Evolutionary conservation across 2,888 invertebrate genomes (phyloP), one percentile per base, ranked within the genome.

Genomic region (Ypsolopha sequella): DNA sequence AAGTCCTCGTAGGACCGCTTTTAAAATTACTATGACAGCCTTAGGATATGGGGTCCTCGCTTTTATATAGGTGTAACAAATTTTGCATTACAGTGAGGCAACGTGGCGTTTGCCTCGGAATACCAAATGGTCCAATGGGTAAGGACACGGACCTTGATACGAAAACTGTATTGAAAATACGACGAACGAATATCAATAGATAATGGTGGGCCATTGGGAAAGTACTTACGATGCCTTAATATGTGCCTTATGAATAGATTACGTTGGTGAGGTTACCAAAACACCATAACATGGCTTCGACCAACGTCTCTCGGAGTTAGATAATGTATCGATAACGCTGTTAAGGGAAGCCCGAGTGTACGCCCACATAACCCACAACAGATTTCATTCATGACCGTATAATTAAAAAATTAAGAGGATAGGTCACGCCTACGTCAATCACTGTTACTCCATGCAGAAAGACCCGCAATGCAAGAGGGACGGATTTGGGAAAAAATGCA

Each of bases 51-150:
- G 70, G 67, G 68, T 68, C 79, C 65, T 68, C 68, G 73, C 81
- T 85, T 86, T 80, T 86, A 86, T 86, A 85, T 78, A 81, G 82
- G 81, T 82, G 85, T 82, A 77, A 80, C 77, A 84, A 85, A 85
- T 85, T 86, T 84, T 82, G 81, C 82, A 85, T 85, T 66, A 68
- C 67, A 59, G 75, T 86, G 86, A 66, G 80, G 86, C 84, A 85
- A 85, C 63, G 71, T 60, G 54, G 76, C 60, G 73, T 73, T 71
- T 77, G 80, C 70, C 71, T 62, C 66, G 65, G 86, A 85, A 86
- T 86, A 86, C 85, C 71, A 82, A 86, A 86, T 85, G 71, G 71
- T 78, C 54, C 76, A 70, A 80, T 82, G 76, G 76, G 71, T 78
- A 81, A 79, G 80, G 80, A 80, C 79, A 68, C 66, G 77, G 72